Percentiles rank a stretch among this genome's conserved stretches.
Evolutionary conservation across 1,140 invertebrate genomes (phyloP).

Genomic region (Brachionus paranguensis): DNA sequence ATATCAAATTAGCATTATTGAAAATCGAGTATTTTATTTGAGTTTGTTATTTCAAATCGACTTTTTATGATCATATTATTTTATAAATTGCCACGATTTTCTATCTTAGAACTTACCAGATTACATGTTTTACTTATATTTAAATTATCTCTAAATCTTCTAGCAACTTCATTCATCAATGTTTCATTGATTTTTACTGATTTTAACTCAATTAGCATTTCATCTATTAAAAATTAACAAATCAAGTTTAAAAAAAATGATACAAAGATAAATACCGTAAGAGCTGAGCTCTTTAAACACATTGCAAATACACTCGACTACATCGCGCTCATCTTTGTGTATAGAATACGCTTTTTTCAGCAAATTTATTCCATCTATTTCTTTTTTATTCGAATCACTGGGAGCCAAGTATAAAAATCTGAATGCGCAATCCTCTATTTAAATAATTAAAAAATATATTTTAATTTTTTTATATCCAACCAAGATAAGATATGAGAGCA

Average conservation of each 20-base stretch:
- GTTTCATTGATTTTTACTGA: slow-evolving; percentile 12
- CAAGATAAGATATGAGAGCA: background rate
- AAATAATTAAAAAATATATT: background rate
- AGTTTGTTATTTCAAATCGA: background rate
- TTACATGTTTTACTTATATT: slow-evolving; percentile 12
- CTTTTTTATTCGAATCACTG: background rate
- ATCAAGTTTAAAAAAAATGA: background rate
- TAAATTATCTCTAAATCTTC: slow-evolving; percentile 19
- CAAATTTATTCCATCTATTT: background rate
- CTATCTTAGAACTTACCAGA: slow-evolving; percentile 4
- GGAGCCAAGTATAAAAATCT: slow-evolving; percentile 27
- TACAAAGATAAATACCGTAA: background rate
- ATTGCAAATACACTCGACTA: slow-evolving; percentile 25
- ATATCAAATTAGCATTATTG: no score
- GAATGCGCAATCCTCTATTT: slow-evolving; percentile 28
- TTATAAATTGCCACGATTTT: background rate
- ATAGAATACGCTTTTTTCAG: slow-evolving; percentile 3
- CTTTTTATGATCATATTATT: background rate
- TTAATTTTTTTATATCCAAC: background rate
- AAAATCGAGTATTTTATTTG: no score
- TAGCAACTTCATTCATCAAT: background rate
- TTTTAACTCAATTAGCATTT: slow-evolving; percentile 10
- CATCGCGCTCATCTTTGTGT: slow-evolving; percentile 2
- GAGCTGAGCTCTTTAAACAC: slow-evolving; percentile 14
- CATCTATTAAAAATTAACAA: slow-evolving; percentile 1